A percentile compares a stretch with the other conserved stretches of the same genome.
These are phyloP conservation scores for Cavia aperea DNA, from an alignment of 2,113 vertebrate species.

Conservation along the genomic window DNA sequence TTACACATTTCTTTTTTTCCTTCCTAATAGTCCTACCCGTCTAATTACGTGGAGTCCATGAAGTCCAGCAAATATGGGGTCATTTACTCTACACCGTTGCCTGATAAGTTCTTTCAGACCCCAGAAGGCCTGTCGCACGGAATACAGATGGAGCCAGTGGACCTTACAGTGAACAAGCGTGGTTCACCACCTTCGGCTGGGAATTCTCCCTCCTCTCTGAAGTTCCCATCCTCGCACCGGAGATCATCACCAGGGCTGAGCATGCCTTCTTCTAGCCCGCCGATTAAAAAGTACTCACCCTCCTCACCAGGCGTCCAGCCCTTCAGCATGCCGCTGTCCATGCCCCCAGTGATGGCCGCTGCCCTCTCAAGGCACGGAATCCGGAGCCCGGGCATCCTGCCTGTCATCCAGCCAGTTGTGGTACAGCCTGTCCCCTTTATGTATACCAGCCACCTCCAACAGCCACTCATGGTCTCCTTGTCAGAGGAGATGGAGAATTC, in stretches of 20 bases:
- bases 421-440: constrained; percentile 89
- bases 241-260: constrained; percentile 78
- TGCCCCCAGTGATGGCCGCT: constrained; percentile 82
- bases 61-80: constrained; percentile 80
- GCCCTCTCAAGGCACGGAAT: constrained; percentile 80
- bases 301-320: constrained; percentile 77
- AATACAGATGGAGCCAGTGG: constrained; percentile 92
- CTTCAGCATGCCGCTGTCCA: constrained; percentile 78
- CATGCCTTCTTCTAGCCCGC: constrained; percentile 78
- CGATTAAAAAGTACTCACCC: constrained; percentile 77
- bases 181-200: constrained; percentile 81
- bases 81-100: constrained; percentile 78
- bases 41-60: constrained; percentile 80
- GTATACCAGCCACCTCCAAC: constrained; percentile 87
- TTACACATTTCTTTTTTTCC: not conserved
- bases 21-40: constrained; percentile 76
- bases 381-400: constrained; percentile 85
- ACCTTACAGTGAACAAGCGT: constrained; percentile 92
- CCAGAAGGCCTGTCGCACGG: constrained; percentile 76
- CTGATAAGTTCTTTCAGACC: constrained; percentile 78
- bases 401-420: constrained; percentile 88
- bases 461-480: constrained; percentile 86
- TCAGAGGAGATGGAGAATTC: constrained; percentile 83
- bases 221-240: constrained; percentile 79
- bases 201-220: constrained; percentile 82